Conservation (phyloP, 2,113 vertebrate genomes). For the Nymphicus hollandicus region DNA sequence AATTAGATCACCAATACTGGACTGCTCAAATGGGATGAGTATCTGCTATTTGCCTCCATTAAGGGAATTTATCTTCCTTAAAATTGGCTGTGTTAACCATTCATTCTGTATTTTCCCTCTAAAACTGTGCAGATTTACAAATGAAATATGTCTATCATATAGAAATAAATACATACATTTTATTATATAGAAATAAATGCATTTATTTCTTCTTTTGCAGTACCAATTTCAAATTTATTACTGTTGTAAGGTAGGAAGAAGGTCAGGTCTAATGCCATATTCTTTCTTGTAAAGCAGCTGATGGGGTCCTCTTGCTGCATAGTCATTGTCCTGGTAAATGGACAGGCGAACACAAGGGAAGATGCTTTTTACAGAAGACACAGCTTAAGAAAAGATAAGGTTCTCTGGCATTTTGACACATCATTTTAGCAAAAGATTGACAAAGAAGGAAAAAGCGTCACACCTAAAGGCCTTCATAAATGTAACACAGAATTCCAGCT, state of each 20-base stretch:
- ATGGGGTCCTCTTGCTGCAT: background rate
- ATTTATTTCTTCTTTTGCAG: background rate
- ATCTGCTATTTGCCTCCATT: background rate
- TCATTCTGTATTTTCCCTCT: background rate
- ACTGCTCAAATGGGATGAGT: background rate
- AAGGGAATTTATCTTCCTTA: slow-evolving; percentile 5
- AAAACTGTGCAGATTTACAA: background rate
- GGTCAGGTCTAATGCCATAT: background rate
- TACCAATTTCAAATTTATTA: background rate
- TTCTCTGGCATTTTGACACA: background rate
- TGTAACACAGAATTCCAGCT: background rate
- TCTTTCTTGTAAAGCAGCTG: background rate
- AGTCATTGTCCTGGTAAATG: background rate
- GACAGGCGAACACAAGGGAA: background rate
- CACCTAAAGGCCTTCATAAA: background rate
- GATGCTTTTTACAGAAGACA: background rate
- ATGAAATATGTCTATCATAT: background rate
- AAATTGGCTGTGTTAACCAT: background rate
- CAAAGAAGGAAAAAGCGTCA: background rate
- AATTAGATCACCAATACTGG: background rate
- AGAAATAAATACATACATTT: background rate
- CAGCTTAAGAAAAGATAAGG: background rate
- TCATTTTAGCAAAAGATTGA: background rate
- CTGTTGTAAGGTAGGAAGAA: background rate
- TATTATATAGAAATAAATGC: background rate